Percentiles rank a stretch among this genome's conserved stretches.
Conservation (phyloP, 2,113 vertebrate species). For the Mastomys natalensis region DNA sequence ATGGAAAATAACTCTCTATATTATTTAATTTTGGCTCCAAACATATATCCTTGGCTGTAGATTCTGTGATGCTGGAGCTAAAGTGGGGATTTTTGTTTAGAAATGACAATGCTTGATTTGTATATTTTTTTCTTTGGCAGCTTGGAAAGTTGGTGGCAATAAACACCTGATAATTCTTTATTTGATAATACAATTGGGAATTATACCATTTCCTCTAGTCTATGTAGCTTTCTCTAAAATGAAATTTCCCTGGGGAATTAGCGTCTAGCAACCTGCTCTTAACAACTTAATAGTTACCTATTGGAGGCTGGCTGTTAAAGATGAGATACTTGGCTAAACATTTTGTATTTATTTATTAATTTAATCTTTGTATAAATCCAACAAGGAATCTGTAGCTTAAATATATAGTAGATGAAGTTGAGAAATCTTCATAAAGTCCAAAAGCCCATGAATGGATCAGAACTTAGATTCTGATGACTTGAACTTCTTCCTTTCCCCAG, state of each 20-base stretch:
- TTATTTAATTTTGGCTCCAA: conserved; percentile 8
- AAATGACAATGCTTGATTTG: not conserved
- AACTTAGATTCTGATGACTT: not conserved
- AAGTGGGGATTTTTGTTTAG: conserved; percentile 17
- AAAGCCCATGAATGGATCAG: not conserved
- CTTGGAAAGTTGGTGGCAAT: not conserved
- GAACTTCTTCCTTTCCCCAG: not conserved
- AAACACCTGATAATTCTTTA: not conserved
- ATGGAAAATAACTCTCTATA: not conserved
- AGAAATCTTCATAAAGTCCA: not conserved
- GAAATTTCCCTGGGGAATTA: conserved; percentile 6
- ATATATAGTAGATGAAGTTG: not conserved
- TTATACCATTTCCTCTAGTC: not conserved
- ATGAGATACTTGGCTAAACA: not conserved
- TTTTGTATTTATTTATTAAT: conserved; percentile 18
- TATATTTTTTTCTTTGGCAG: not conserved
- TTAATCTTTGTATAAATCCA: not conserved
- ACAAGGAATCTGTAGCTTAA: not conserved
- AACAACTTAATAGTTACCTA: conserved; percentile 9
- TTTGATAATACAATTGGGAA: conserved; percentile 18
- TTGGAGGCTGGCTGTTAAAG: not conserved
- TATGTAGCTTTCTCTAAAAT: conserved; percentile 25
- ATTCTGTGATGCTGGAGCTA: not conserved
- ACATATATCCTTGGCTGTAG: not conserved
- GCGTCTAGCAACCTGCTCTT: conserved; percentile 2